These are phyloP conservation scores for Danio jaintianensis DNA, from an alignment of 2,797 vertebrate genomes.

Conservation along the genomic window DNA sequence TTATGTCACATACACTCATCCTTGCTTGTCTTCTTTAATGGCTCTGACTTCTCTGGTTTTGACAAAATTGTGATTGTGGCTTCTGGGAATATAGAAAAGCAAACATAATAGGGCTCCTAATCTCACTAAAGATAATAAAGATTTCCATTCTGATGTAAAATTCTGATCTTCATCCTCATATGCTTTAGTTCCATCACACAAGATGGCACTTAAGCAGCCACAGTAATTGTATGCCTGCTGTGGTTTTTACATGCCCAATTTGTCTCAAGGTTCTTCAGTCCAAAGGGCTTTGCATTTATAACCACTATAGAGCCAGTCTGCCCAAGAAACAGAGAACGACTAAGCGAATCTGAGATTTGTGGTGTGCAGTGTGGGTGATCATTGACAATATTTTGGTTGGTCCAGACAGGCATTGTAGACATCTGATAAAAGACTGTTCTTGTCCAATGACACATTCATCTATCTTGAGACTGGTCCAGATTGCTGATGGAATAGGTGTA, in stretches of 20 bases:
- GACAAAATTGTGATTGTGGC: not conserved
- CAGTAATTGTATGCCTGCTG: not conserved
- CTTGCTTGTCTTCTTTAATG: not conserved
- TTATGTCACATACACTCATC: not conserved
- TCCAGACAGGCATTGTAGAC: constrained; percentile 60
- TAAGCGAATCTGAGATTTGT: constrained; percentile 45
- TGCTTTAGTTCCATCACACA: not conserved
- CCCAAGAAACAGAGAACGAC: not conserved
- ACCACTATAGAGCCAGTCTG: not conserved
- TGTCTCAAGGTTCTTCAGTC: constrained; percentile 13
- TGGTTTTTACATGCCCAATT: not conserved
- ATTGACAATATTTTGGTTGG: constrained; percentile 48
- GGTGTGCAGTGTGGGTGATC: not conserved
- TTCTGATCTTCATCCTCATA: not conserved
- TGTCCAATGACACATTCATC: constrained; percentile 79
- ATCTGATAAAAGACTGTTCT: constrained; percentile 69
- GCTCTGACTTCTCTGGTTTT: not conserved
- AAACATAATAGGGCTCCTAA: not conserved
- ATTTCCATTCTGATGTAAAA: constrained; percentile 5
- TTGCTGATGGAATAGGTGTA: constrained; percentile 70
- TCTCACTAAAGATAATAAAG: not conserved
- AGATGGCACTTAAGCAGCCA: constrained; percentile 4
- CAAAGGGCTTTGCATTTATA: constrained; percentile 9
- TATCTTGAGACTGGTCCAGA: constrained; percentile 68
- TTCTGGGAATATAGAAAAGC: not conserved